These are phyloP conservation scores for Norana najaformis DNA, from an alignment of 2,888 invertebrate species.

Conservation along the genomic window DNA sequence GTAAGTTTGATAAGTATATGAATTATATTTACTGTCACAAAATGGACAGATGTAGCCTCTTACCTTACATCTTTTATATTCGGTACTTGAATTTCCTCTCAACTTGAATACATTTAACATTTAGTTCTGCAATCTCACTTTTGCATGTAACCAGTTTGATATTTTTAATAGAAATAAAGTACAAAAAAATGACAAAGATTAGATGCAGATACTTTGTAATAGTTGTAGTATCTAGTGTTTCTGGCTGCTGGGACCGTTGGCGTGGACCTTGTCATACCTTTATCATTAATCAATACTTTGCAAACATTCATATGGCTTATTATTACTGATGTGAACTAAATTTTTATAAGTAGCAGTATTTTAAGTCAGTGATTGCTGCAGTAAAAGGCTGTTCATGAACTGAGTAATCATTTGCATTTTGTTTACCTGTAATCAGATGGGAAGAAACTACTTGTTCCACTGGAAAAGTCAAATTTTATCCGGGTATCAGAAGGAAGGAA, in stretches of 20 bases:
- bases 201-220: background rate
- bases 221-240: too few species aligned
- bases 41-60: too few species aligned
- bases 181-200: background rate
- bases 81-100: too few species aligned
- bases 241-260: too few species aligned
- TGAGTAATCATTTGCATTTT: background rate
- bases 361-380: background rate
- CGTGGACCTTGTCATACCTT: too few species aligned
- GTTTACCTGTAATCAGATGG: conserved; percentile 13
- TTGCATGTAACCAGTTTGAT: too few species aligned
- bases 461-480: background rate
- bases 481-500: background rate
- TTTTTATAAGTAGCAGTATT: too few species aligned
- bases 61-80: too few species aligned
- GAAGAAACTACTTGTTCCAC: background rate
- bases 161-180: background rate
- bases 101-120: too few species aligned
- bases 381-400: background rate
- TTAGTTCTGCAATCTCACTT: too few species aligned
- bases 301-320: background rate
- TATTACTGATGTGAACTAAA: background rate
- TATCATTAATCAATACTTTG: too few species aligned
- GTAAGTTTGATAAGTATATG: background rate
- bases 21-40: background rate